These are phyloP conservation scores for Ariopsis seemanni DNA, from an alignment of 2,113 vertebrate species.

Conservation along the genomic window DNA sequence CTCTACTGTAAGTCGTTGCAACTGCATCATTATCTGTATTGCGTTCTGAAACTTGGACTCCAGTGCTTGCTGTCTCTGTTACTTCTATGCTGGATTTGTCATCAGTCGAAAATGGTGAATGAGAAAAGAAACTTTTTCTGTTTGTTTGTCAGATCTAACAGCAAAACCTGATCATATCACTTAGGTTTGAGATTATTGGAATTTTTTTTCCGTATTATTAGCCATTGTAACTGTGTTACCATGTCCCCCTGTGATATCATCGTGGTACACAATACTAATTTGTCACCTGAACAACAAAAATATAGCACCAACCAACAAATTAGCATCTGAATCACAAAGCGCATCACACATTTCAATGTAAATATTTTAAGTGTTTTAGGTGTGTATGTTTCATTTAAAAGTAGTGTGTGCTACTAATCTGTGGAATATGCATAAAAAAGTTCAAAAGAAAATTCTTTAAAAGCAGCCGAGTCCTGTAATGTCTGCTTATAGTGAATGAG, in stretches of 20 bases:
- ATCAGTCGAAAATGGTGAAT: background rate
- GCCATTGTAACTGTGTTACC: background rate
- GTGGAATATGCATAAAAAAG: background rate
- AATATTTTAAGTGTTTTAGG: background rate
- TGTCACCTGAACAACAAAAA: background rate
- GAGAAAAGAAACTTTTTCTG: background rate
- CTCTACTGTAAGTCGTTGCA: background rate
- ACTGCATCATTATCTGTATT: background rate
- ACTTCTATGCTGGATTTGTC: background rate
- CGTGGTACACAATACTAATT: background rate
- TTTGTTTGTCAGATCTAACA: background rate
- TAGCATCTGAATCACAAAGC: background rate
- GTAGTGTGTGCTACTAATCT: background rate
- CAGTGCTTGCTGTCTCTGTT: background rate
- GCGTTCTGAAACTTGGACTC: background rate
- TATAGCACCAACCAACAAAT: background rate
- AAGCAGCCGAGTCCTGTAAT: background rate
- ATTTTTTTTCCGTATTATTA: background rate
- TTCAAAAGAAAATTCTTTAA: background rate
- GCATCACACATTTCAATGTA: background rate
- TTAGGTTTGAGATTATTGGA: background rate
- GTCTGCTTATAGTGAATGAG: background rate
- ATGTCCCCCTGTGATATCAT: background rate
- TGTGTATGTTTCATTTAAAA: background rate
- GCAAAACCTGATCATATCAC: background rate